Conservation (phyloP, 2,113 vertebrate genomes). For the Aphyosemion australe region DNA sequence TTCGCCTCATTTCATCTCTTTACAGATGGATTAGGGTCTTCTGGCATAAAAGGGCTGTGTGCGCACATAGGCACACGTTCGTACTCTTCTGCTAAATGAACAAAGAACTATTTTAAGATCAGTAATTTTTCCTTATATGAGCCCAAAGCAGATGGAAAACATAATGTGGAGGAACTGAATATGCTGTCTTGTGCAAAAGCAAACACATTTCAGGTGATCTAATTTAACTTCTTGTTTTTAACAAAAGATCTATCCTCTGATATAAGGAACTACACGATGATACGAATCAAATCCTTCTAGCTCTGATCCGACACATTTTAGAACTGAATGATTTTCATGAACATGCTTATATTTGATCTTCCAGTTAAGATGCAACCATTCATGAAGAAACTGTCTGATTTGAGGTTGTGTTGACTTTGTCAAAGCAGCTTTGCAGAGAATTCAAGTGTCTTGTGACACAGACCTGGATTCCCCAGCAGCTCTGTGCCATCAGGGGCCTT, state of each 20-base stretch:
- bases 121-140: background rate
- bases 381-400: constrained; percentile 17
- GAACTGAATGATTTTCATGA: background rate
- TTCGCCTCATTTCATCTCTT: constrained; percentile 58
- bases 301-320: background rate
- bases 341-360: background rate
- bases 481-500: constrained; percentile 25
- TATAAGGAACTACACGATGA: background rate
- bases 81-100: background rate
- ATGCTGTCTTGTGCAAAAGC: background rate
- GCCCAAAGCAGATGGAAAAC: constrained; percentile 6
- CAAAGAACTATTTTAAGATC: too few relatives aligned
- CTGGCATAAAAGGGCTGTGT: constrained; percentile 45
- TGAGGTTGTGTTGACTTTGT: constrained; percentile 23
- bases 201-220: background rate
- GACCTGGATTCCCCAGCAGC: constrained; percentile 45
- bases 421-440: constrained; percentile 43
- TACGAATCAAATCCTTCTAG: background rate
- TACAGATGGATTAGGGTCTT: constrained; percentile 55
- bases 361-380: constrained; percentile 6
- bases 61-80: constrained; percentile 1
- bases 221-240: background rate
- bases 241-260: background rate
- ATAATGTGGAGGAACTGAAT: background rate
- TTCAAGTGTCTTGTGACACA: constrained; percentile 67